Evolutionary conservation across 2,888 invertebrate species (phyloP), one percentile per base, ranked within the genome.

Genomic region (Chirona hameri): DNA sequence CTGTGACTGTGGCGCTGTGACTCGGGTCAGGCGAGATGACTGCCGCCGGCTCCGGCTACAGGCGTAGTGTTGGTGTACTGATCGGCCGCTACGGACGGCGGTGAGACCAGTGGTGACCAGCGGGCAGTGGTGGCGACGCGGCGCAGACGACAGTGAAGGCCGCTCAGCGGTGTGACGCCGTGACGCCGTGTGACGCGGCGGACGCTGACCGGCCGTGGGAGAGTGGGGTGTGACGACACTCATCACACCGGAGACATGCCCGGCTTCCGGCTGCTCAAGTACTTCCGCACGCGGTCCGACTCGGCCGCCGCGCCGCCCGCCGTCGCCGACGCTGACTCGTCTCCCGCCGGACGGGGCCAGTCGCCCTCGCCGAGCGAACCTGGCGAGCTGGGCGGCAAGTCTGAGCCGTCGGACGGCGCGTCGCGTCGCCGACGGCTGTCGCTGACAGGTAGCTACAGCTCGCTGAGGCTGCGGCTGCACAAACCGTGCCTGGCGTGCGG

Each of bases 261-360:
- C 29, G 85, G 85, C 14, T 83, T 83, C 46, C 81, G 84, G n/a
- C 85, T 84, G 79, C 84, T 83, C 14, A 83, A 84, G 65, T 84
- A 84, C 81, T 80, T 82, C 48, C 84, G 84, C 57, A 81, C 84
- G 27, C 83, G 83, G 39, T 82, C 84, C 18, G 82, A 83, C 15
- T 57, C 81, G 24, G 82, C 84, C 48, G 83, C 83, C 21, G 69
- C 83, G 65, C 79, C 83, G 27, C 82, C 82, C 81, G 84, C 84
- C 79, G 80, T 65, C 46, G 85, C 84, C 69, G 85, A 83, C 79
- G 83, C 83, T 14, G 84, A 84, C 83, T 7, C 39, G 39, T 39
- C 39, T 39, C 39, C 39, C 39, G 52, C 52, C 15, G 7, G 52
- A 18, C 52, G 60, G n/a, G 60, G 21, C 60, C 24, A 24, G 60